Evolutionary conservation across 2,113 vertebrate species (phyloP).

Genomic region (Anhinga anhinga): DNA sequence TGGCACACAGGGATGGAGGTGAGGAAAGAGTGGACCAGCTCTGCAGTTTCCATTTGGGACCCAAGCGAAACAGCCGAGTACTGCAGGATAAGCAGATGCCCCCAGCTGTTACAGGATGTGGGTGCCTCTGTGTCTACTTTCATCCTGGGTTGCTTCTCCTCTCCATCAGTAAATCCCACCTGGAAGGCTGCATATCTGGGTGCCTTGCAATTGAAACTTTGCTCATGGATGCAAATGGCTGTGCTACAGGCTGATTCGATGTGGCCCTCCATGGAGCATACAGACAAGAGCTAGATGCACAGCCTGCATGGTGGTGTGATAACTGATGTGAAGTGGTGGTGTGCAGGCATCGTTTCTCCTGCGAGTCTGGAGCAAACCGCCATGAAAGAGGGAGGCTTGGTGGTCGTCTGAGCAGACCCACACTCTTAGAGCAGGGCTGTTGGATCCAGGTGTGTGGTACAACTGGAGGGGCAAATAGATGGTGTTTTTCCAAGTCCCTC

Average conservation of each 20-base stretch:
- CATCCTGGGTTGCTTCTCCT: background rate
- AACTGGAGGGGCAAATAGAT: background rate
- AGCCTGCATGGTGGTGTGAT: background rate
- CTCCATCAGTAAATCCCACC: background rate
- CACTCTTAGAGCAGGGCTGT: background rate
- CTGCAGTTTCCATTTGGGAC: background rate
- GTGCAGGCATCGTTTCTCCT: rapidly evolving
- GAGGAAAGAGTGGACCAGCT: background rate
- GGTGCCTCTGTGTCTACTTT: background rate
- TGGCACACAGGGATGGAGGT: background rate
- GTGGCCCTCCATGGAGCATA: background rate
- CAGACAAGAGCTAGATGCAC: rapidly evolving
- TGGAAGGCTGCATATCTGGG: background rate
- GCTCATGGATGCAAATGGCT: background rate
- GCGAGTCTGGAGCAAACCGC: background rate
- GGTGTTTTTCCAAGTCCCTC: background rate
- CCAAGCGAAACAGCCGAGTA: background rate
- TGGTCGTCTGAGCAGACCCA: background rate
- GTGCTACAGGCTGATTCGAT: background rate
- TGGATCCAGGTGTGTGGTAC: background rate
- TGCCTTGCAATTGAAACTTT: background rate
- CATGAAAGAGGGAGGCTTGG: background rate
- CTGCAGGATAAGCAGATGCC: background rate
- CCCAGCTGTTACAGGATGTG: background rate
- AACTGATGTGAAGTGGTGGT: background rate